Evolutionary conservation across 2,888 invertebrate species (phyloP).

Genomic region (Cephus spinipes): DNA sequence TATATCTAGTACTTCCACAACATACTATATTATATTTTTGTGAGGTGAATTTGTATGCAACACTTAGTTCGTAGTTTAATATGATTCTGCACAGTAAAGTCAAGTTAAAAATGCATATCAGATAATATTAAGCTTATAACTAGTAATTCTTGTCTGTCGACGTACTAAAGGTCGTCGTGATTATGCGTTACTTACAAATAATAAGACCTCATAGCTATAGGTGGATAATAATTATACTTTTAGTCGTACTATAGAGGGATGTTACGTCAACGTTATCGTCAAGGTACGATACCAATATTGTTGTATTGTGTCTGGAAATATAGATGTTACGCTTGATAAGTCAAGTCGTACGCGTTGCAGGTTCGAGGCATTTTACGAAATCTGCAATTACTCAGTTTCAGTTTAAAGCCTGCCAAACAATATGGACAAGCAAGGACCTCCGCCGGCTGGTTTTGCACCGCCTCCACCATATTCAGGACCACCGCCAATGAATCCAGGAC

Average conservation of each 20-base stretch:
- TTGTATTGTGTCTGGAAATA: not conserved
- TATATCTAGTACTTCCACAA: too few species aligned
- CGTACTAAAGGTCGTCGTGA: too few species aligned
- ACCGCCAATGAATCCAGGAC: slow-evolving; percentile 30
- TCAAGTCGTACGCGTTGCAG: not conserved
- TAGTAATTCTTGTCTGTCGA: too few species aligned
- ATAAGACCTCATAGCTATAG: not conserved
- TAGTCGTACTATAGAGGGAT: not conserved
- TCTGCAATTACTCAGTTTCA: not conserved
- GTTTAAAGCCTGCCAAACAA: not conserved
- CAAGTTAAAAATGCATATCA: too few species aligned
- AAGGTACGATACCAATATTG: not conserved
- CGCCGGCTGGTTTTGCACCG: slow-evolving; percentile 32
- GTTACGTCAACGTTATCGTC: not conserved
- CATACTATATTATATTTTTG: too few species aligned
- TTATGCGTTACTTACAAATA: not conserved
- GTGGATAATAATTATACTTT: too few species aligned
- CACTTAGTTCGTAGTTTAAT: too few species aligned
- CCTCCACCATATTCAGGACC: slow-evolving; percentile 23
- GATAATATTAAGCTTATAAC: too few species aligned
- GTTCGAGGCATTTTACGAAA: not conserved
- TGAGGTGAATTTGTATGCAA: too few species aligned
- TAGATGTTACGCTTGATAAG: not conserved
- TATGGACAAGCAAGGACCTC: slow-evolving; percentile 30
- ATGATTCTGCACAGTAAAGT: too few species aligned